phyloP scores from a whole-genome alignment of 2,888 invertebrate genomes.

The Trileptium ribeirensis region DNA sequence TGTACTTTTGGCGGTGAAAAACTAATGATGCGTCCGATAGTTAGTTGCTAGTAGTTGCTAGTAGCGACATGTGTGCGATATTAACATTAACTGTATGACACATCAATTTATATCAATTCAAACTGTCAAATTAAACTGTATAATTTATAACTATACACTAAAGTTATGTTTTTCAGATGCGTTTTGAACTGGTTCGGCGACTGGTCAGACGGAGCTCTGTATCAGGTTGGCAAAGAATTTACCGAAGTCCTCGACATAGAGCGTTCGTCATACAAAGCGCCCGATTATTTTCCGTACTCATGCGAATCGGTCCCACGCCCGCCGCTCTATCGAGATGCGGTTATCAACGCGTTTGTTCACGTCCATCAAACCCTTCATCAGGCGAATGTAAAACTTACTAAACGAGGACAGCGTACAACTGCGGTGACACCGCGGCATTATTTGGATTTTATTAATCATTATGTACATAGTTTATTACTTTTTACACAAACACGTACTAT shows the following conservation, averaged over 20 bases:
- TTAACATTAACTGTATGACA: no score
- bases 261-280: constrained; percentile 72
- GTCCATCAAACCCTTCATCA: constrained; percentile 94
- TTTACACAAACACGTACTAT: no score
- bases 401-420: constrained; percentile 88
- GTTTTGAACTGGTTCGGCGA: constrained; percentile 99
- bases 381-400: constrained; percentile 80
- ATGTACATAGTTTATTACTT: no score
- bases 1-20: no score
- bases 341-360: constrained; percentile 96
- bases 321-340: constrained; percentile 65
- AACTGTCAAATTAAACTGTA: no score
- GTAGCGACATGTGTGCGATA: no score
- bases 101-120: no score
- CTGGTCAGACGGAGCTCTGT: constrained; percentile 88
- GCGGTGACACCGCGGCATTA: constrained; percentile 96
- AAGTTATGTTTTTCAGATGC: no score
- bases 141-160: no score
- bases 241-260: constrained; percentile 91
- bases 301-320: constrained; percentile 58
- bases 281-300: constrained; percentile 81
- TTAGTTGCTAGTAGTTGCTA: no score
- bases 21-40: no score
- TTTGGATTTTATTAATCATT: constrained; percentile 97
- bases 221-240: constrained; percentile 77